phyloP scores from a whole-genome alignment of 2,113 vertebrate species.

The Hippocampus comes region DNA sequence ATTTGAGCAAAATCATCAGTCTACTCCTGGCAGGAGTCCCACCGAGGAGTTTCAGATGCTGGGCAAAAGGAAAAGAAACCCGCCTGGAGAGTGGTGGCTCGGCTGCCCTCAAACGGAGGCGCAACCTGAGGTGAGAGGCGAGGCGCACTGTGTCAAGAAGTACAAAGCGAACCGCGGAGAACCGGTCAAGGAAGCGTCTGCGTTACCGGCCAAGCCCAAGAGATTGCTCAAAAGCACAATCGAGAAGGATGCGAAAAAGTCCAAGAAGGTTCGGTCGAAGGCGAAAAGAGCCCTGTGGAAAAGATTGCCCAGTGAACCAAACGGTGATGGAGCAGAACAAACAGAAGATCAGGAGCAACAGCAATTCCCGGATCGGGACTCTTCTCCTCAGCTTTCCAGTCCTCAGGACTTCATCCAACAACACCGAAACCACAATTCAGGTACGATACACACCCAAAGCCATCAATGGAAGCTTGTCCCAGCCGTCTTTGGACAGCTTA shows the following conservation, averaged over 20 bases:
- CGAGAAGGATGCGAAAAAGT: conserved; percentile 19
- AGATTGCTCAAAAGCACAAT: conserved; percentile 3
- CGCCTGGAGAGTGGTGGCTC: conserved; percentile 61
- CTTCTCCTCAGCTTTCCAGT: conserved; percentile 13
- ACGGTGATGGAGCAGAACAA: neutral
- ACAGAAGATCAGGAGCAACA: conserved; percentile 9
- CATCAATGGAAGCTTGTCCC: no score
- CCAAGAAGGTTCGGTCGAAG: conserved; percentile 2
- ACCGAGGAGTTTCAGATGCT: conserved; percentile 8
- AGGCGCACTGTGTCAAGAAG: conserved; percentile 9
- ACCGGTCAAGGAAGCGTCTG: neutral
- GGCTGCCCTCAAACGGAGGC: neutral
- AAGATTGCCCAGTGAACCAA: conserved; percentile 4
- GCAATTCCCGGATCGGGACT: conserved; percentile 5
- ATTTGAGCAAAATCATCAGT: neutral
- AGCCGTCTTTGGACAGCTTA: no score
- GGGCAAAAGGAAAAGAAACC: conserved; percentile 52
- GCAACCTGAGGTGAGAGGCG: neutral
- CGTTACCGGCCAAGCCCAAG: conserved; percentile 9
- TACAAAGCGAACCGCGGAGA: conserved; percentile 13
- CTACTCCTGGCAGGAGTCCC: conserved; percentile 3
- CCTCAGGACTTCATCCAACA: conserved; percentile 23
- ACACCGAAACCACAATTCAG: conserved; percentile 25
- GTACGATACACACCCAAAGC: conserved; percentile 28
- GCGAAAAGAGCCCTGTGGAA: neutral